Evolutionary conservation across 1,140 invertebrate genomes (phyloP).

Genomic region (Listronotus oregonensis): DNA sequence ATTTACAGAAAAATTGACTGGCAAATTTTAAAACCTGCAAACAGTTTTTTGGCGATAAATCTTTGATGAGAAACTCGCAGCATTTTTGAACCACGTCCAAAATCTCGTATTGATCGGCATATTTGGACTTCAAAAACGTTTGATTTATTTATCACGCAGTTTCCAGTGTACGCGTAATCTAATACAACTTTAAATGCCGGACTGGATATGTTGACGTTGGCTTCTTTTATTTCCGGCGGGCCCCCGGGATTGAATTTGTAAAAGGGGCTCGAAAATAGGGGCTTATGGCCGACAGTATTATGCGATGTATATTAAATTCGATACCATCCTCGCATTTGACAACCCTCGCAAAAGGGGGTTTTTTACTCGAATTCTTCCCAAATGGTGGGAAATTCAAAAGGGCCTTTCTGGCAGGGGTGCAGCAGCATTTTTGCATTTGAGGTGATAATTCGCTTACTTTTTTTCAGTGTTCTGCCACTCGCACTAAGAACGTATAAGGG

Average conservation of each 20-base stretch:
- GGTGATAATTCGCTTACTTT: not conserved
- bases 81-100: conserved; percentile 68
- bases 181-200: conserved; percentile 63
- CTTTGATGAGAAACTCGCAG: conserved; percentile 62
- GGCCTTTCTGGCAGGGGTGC: not conserved
- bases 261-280: conserved; percentile 70
- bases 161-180: conserved; percentile 70
- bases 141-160: conserved; percentile 61
- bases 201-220: conserved; percentile 59
- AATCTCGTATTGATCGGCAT: conserved; percentile 69
- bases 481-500: not conserved
- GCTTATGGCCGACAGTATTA: conserved; percentile 68
- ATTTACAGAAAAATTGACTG: conserved; percentile 67
- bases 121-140: conserved; percentile 66
- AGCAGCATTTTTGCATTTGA: conserved; percentile 10
- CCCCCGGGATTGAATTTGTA: conserved; percentile 64
- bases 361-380: conserved; percentile 68
- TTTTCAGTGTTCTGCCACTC: conserved; percentile 4
- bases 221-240: conserved; percentile 59
- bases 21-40: conserved; percentile 72
- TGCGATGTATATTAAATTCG: conserved; percentile 67
- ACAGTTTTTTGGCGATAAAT: conserved; percentile 57
- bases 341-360: conserved; percentile 66
- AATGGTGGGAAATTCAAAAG: conserved; percentile 63
- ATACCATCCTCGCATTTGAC: conserved; percentile 65